Percentiles rank a stretch among this genome's conserved stretches.
These are phyloP conservation scores for Scrobipalpa costella DNA, from an alignment of 2,888 invertebrate genomes.

Conservation along the genomic window DNA sequence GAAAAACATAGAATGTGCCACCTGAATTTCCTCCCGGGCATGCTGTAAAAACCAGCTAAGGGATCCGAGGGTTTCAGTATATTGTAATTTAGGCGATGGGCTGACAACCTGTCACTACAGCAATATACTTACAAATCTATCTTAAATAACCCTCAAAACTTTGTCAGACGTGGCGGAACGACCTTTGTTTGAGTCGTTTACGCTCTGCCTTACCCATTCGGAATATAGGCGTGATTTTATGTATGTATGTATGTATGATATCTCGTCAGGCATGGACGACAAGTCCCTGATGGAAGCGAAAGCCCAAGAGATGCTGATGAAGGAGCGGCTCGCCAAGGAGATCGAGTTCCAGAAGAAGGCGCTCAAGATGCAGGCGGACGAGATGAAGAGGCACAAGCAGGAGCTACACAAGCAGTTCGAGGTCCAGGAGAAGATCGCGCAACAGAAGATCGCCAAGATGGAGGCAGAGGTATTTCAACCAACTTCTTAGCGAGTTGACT, in stretches of 20 bases:
- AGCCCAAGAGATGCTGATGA: slow-evolving; percentile 86
- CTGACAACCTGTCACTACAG: no score
- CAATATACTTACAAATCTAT: no score
- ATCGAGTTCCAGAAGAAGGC: slow-evolving; percentile 86
- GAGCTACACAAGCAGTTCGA: slow-evolving; percentile 87
- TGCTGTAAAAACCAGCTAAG: no score
- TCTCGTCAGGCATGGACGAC: slow-evolving; percentile 62
- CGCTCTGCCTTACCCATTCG: no score
- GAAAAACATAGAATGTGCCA: no score
- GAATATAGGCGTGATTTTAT: no score
- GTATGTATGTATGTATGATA: neutral
- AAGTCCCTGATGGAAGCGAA: slow-evolving; percentile 78
- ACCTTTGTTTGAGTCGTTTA: no score
- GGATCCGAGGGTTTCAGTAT: no score
- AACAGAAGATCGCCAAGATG: slow-evolving; percentile 85
- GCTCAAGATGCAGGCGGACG: neutral
- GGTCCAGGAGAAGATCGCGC: slow-evolving; percentile 90
- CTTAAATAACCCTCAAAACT: no score
- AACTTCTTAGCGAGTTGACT: neutral
- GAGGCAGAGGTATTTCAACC: slow-evolving; percentile 70
- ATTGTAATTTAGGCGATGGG: no score
- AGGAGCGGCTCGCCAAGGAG: slow-evolving; percentile 84
- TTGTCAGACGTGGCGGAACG: no score
- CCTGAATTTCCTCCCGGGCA: no score
- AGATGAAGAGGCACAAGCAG: neutral